Evolutionary conservation across 1,140 invertebrate species (phyloP).

Genomic region (Euschistus heros): DNA sequence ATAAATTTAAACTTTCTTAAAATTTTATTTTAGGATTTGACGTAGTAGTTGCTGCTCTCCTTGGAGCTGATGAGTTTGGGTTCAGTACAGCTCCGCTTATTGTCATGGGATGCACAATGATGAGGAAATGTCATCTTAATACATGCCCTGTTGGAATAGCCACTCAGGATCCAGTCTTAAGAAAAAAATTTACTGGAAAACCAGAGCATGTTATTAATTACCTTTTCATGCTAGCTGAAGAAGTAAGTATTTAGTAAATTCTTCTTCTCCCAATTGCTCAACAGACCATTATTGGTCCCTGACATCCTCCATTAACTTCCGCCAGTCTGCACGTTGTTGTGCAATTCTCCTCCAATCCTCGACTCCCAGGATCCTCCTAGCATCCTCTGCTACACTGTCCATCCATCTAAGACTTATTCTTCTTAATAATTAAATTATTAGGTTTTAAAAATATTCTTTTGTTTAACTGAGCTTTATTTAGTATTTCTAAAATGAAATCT

Average conservation of each 20-base stretch:
- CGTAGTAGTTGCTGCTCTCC: conserved; percentile 87
- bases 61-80: conserved; percentile 98
- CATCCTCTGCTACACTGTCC: no score
- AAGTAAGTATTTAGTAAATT: conserved; percentile 50
- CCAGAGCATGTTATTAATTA: conserved; percentile 98
- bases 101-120: conserved; percentile 97
- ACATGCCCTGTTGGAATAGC: conserved; percentile 98
- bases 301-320: no score
- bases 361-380: no score
- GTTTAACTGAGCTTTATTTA: no score
- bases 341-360: no score
- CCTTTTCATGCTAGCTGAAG: conserved; percentile 94
- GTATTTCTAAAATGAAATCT: no score
- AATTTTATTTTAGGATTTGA: conserved; percentile 60
- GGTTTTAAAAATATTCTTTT: no score
- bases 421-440: no score
- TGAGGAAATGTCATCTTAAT: conserved; percentile 98
- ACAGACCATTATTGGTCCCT: no score
- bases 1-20: conserved; percentile 2
- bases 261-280: no score
- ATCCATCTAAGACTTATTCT: no score
- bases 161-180: conserved; percentile 88
- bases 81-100: conserved; percentile 97
- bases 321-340: no score
- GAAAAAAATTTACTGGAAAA: conserved; percentile 94